Evolutionary conservation across 2,888 invertebrate genomes (phyloP).

Genomic region (Folsomia candida): DNA sequence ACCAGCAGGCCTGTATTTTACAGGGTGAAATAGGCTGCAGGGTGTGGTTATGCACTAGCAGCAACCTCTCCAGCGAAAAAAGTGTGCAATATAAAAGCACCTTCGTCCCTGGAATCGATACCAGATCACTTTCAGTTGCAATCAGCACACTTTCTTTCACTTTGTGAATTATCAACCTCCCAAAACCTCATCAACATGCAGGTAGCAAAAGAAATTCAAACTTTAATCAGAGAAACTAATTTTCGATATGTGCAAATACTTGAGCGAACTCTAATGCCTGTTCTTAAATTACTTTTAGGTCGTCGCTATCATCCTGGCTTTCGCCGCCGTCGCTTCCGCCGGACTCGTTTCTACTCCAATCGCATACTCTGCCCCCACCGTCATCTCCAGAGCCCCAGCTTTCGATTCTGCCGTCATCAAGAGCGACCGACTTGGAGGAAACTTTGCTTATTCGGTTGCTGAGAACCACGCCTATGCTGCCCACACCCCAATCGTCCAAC

Average conservation of each 20-base stretch:
- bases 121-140: too few relatives aligned
- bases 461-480: conserved; percentile 60
- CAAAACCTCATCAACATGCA: conserved; percentile 8
- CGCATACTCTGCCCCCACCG: conserved; percentile 20
- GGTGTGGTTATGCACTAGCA: too few relatives aligned
- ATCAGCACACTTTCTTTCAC: too few relatives aligned
- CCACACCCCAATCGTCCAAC: conserved; percentile 55
- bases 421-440: conserved; percentile 56
- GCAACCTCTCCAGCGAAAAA: too few relatives aligned
- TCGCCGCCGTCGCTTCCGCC: conserved; percentile 21
- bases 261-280: neutral
- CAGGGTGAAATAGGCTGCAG: too few relatives aligned
- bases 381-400: conserved; percentile 56
- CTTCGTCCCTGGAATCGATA: too few relatives aligned
- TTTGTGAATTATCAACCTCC: too few relatives aligned
- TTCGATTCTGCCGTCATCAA: conserved; percentile 60
- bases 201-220: neutral
- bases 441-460: conserved; percentile 60
- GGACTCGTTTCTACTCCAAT: neutral
- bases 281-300: neutral
- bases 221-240: neutral
- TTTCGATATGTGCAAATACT: too few relatives aligned
- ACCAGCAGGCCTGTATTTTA: too few relatives aligned
- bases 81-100: too few relatives aligned
- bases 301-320: conserved; percentile 13